Evolutionary conservation across 2,888 invertebrate genomes (phyloP).

Genomic region (Ferrisia virgata): DNA sequence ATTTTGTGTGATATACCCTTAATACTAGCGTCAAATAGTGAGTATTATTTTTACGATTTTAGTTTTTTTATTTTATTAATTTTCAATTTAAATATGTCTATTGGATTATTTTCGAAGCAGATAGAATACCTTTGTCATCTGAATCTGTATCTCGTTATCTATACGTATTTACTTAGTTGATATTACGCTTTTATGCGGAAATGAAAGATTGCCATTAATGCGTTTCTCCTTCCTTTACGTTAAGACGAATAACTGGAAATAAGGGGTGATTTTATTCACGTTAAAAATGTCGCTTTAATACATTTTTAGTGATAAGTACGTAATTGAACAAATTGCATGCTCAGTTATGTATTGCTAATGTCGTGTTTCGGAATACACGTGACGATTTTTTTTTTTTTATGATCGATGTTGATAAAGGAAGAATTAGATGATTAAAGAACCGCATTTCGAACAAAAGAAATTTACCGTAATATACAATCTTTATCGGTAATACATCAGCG

Average conservation of each 20-base stretch:
- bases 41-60: not conserved
- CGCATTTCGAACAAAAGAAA: not conserved
- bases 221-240: no score
- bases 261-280: no score
- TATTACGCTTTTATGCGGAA: not conserved
- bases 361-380: not conserved
- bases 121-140: not conserved
- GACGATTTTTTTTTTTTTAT: not conserved
- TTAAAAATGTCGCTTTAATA: no score
- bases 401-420: not conserved
- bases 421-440: not conserved
- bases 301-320: not conserved
- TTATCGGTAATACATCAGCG: not conserved
- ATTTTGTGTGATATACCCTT: conserved; percentile 36
- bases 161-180: no score
- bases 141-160: not conserved
- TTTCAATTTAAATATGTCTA: not conserved
- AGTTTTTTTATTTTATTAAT: not conserved
- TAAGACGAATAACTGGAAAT: no score
- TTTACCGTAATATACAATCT: not conserved
- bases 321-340: not conserved
- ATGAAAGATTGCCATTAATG: not conserved
- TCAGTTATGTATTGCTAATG: not conserved
- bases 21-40: conserved; percentile 19
- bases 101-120: not conserved